Evolutionary conservation across 2,888 invertebrate species (phyloP).

Genomic region (Ellobium chinense): DNA sequence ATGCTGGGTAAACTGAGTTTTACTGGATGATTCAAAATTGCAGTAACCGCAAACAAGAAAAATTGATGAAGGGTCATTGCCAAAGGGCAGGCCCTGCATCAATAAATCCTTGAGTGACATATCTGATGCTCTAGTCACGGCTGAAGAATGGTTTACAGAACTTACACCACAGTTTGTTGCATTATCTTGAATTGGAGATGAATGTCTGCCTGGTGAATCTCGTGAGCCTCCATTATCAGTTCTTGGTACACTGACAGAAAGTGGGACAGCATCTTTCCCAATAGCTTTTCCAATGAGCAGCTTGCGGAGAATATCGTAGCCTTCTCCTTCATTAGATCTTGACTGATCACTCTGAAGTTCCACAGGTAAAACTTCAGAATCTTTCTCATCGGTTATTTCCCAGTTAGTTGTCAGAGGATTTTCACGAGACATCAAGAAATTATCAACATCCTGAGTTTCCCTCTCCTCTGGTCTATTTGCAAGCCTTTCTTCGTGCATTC

Average conservation of each 20-base stretch:
- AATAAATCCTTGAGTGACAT: conserved; percentile 31
- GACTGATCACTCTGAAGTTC: not conserved
- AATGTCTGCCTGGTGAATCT: not conserved
- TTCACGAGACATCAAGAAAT: conserved; percentile 10
- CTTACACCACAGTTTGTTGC: not conserved
- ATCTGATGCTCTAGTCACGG: conserved; percentile 13
- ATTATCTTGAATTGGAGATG: not conserved
- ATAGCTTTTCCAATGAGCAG: conserved; percentile 7
- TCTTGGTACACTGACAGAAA: not conserved
- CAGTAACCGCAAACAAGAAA: conserved; percentile 17
- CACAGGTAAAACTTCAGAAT: not conserved
- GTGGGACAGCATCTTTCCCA: not conserved
- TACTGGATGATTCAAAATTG: conserved; percentile 2
- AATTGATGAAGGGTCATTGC: not conserved
- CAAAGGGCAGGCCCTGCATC: not conserved
- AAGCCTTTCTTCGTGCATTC: not conserved
- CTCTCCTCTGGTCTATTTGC: not conserved
- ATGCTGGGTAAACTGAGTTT: conserved; percentile 17
- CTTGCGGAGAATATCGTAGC: conserved; percentile 10
- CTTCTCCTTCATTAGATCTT: not conserved
- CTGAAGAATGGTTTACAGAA: not conserved
- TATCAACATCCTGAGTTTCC: conserved; percentile 3
- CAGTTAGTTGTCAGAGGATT: not conserved
- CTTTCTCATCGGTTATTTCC: not conserved
- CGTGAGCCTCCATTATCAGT: not conserved